Evolutionary conservation across 2,113 vertebrate genomes (phyloP).

Genomic region (Oreotrochilus melanogaster): DNA sequence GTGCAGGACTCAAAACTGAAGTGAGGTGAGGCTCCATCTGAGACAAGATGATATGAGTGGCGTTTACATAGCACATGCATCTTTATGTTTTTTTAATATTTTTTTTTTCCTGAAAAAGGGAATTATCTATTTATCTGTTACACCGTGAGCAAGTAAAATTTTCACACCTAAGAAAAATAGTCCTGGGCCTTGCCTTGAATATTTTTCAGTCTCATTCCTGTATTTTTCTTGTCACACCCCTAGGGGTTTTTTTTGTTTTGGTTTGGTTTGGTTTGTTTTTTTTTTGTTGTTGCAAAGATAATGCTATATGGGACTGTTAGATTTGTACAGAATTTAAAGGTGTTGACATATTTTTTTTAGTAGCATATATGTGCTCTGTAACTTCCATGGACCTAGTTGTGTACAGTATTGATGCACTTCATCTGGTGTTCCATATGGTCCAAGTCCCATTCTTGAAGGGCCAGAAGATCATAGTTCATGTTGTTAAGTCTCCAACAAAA

Average conservation of each 20-base stretch:
- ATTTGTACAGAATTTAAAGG: background rate
- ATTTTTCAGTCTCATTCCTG: background rate
- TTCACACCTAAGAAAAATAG: background rate
- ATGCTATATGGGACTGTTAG: background rate
- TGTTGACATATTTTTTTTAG: background rate
- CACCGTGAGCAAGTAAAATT: background rate
- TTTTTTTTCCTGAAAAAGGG: background rate
- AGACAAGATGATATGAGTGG: background rate
- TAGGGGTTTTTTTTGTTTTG: background rate
- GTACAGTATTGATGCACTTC: background rate
- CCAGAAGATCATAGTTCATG: background rate
- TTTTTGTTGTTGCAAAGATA: background rate
- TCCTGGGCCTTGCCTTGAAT: background rate
- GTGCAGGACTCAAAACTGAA: rapidly evolving
- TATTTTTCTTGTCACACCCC: background rate
- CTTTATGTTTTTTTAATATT: background rate
- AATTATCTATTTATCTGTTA: background rate
- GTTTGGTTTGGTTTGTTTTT: too few species aligned
- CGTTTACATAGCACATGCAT: rapidly evolving
- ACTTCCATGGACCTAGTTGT: background rate
- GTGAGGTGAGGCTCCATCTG: rapidly evolving
- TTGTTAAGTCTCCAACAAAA: background rate
- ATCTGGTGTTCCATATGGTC: background rate
- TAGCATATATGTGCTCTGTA: background rate
- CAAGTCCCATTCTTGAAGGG: background rate